Base-by-base conservation (phyloP, 2,113 vertebrate genomes). In the Trematocara nigrifrons region DNA sequence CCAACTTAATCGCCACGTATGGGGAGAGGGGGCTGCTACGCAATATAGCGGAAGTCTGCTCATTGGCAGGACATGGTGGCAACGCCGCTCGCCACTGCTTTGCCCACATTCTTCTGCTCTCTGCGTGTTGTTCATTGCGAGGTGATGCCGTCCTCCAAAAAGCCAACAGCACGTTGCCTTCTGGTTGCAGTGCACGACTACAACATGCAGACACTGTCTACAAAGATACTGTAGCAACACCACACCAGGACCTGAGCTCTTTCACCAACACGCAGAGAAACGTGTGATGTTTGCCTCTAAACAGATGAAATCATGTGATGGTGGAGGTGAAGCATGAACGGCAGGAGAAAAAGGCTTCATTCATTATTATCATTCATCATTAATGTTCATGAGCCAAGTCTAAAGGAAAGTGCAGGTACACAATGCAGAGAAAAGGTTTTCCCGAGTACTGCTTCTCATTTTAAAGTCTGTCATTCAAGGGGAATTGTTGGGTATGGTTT, bases 341-440 rank as follows among this genome's bases (percentile, higher is more conserved):
- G 81, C 22, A 16, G 79, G 85, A 83, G 89, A 90, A 87, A 91
- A 89, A 85, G 88, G 56, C 83, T 78, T 86, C 86, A 82, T 40
- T 85, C 79, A 3, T 64, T 64, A 38, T 64, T n/a, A 38, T 64
- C 31, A 64, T 64, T 3, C 31, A 64, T 64, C 59, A 35, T 64
- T 64, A n/a, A 7, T n/a, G 59, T 64, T 64, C 4, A 64, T 38
- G 59, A 64, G 6, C 33, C 59, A 64, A 64, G 53, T 45, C 77
- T 29, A 84, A 52, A 71, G 47, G 59, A n/a, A 40, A 29, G 77
- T 59, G 38, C 69, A 54, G 26, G 42, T 79, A 82, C 78, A 89
- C 82, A 59, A 84, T 59, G 80, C 80, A 82, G 10, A n/a, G 82
- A 82, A 74, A 79, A 83, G 26, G 12, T 83, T 83, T 59, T 38